Percentiles rank a stretch among this genome's conserved stretches.
phyloP scores from a whole-genome alignment of 2,888 invertebrate species.

The Theodoxus fluviatilis region DNA sequence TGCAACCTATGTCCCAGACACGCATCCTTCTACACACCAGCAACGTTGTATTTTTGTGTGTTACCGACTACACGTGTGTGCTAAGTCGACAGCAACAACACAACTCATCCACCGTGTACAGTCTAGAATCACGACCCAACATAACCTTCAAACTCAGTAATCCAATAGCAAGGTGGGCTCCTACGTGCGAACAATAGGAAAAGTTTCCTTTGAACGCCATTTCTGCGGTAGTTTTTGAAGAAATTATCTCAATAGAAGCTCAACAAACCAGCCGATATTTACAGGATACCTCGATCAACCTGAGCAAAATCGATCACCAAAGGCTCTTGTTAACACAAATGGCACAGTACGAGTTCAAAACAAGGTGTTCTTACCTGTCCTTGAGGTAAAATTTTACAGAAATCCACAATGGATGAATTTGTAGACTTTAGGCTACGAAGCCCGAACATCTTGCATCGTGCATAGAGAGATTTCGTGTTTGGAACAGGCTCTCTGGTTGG shows the following conservation, averaged over 20 bases:
- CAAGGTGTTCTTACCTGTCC: constrained; percentile 41
- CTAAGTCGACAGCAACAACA: too few species aligned
- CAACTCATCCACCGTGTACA: too few species aligned
- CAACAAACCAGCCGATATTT: constrained; percentile 41
- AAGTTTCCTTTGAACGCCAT: constrained; percentile 61
- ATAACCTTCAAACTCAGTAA: not conserved
- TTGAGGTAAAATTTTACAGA: constrained; percentile 44
- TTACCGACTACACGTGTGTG: constrained; percentile 33
- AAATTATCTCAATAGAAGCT: constrained; percentile 51
- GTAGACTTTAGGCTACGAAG: constrained; percentile 56
- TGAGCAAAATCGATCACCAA: constrained; percentile 13
- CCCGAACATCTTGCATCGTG: constrained; percentile 63
- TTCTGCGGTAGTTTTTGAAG: constrained; percentile 55
- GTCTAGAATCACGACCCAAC: too few species aligned
- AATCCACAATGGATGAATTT: constrained; percentile 58
- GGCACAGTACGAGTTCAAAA: constrained; percentile 28
- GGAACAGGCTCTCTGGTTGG: too few species aligned
- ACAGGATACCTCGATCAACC: constrained; percentile 20
- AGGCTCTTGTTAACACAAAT: constrained; percentile 34
- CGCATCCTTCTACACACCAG: too few species aligned
- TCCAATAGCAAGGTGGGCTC: not conserved
- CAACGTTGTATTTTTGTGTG: constrained; percentile 29
- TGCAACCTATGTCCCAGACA: too few species aligned
- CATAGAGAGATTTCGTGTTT: constrained; percentile 33
- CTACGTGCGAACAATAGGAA: constrained; percentile 40